Evolutionary conservation across 1,140 invertebrate species (phyloP).

Genomic region (Limonius californicus): DNA sequence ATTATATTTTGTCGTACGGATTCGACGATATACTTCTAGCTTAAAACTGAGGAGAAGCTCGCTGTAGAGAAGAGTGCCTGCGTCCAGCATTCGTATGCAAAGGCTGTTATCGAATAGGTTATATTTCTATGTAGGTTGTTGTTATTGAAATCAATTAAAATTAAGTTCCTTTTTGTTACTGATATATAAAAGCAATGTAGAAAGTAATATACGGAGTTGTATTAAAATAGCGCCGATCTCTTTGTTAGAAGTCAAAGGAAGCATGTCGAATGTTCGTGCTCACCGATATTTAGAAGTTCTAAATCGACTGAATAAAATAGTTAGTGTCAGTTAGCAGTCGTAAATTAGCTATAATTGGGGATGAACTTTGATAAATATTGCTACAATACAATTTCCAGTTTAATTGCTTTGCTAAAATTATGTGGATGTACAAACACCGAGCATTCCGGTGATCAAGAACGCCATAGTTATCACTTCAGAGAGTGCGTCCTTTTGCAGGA

Average conservation of each 20-base stretch:
- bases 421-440: neutral
- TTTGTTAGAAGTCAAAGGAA: neutral
- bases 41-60: no score
- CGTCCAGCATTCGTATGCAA: no score
- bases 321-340: slow-evolving; percentile 31
- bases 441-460: neutral
- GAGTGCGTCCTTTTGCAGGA: neutral
- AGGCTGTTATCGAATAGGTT: no score
- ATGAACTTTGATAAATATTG: slow-evolving; percentile 34
- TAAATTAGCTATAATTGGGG: slow-evolving; percentile 36
- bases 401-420: slow-evolving; percentile 5
- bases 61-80: no score
- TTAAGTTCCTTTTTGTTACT: no score
- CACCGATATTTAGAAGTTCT: slow-evolving; percentile 32
- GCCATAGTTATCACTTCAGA: neutral
- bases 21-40: no score
- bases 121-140: no score
- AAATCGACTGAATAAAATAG: slow-evolving; percentile 33
- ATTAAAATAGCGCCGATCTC: neutral
- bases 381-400: slow-evolving; percentile 27
- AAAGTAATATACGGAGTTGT: no score
- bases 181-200: no score
- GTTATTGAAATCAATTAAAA: no score
- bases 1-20: no score
- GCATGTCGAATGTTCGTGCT: slow-evolving; percentile 26